Conservation (phyloP, 2,797 vertebrate species). For the Ibycter americanus region DNA sequence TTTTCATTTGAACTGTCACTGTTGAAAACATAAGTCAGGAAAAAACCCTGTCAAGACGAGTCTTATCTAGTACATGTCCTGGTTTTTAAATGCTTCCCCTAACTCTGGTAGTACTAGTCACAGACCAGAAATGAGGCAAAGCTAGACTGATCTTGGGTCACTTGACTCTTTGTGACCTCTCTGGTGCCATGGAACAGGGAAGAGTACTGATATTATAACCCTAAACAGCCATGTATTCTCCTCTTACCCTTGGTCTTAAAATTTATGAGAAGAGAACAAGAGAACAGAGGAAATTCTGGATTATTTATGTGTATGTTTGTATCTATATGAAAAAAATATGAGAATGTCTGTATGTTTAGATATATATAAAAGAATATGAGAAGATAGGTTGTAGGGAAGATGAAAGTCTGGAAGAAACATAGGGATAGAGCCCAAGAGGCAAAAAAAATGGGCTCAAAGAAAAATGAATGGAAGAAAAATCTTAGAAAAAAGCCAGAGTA, state of each 20-base stretch:
- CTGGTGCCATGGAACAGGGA: background rate
- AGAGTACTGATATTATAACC: background rate
- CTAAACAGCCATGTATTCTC: background rate
- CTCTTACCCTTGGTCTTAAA: background rate
- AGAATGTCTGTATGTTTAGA: no score
- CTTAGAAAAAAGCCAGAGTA: background rate
- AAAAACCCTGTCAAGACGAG: background rate
- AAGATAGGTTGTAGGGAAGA: background rate
- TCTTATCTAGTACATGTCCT: background rate
- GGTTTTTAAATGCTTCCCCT: background rate
- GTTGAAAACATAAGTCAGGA: background rate
- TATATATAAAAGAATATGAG: background rate
- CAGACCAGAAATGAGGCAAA: background rate
- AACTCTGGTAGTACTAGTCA: background rate
- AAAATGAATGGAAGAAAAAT: background rate
- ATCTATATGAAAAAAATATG: background rate
- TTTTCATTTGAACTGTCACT: background rate
- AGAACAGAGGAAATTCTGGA: background rate
- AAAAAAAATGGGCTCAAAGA: background rate
- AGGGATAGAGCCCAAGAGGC: background rate
- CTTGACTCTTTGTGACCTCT: background rate
- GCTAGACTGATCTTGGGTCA: background rate
- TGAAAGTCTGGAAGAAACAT: background rate
- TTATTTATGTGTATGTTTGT: background rate
- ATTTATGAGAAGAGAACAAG: background rate